A percentile compares a stretch with the other conserved stretches of the same genome.
Evolutionary conservation across 1,140 invertebrate genomes (phyloP).

Genomic region (Drosophila leontia): DNA sequence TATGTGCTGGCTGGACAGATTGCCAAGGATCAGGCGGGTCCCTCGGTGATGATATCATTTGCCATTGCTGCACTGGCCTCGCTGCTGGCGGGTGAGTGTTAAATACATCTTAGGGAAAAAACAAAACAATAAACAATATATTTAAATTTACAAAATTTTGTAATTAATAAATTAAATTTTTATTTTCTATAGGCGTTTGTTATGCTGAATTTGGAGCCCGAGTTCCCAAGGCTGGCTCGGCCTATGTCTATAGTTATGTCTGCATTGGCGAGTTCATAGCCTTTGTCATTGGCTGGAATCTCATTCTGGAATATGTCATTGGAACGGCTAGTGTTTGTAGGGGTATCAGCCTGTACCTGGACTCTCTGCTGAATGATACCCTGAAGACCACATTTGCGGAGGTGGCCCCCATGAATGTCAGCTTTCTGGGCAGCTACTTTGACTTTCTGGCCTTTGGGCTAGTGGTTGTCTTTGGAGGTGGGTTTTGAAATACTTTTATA

Average conservation of each 20-base stretch:
- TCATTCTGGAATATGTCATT: slow-evolving; percentile 95
- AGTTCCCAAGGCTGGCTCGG: slow-evolving; percentile 93
- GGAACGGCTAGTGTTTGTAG: slow-evolving; percentile 94
- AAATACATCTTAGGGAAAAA: too few relatives aligned
- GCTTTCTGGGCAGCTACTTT: slow-evolving; percentile 88
- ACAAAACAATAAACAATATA: background rate
- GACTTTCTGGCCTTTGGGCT: slow-evolving; percentile 89
- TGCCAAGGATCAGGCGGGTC: slow-evolving; percentile 91
- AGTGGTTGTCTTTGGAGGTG: slow-evolving; percentile 87
- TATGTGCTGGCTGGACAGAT: slow-evolving; percentile 95
- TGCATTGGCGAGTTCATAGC: slow-evolving; percentile 93
- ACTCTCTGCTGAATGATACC: slow-evolving; percentile 87
- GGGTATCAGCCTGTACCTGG: slow-evolving; percentile 92
- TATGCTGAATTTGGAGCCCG: slow-evolving; percentile 95
- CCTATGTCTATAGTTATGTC: slow-evolving; percentile 95
- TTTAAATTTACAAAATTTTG: too few relatives aligned
- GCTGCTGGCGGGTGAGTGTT: slow-evolving; percentile 89
- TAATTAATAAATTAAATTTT: background rate
- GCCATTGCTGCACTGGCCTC: slow-evolving; percentile 94
- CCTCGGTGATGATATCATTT: slow-evolving; percentile 93
- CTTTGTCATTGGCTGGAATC: slow-evolving; percentile 95
- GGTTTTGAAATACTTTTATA: slow-evolving; percentile 7
- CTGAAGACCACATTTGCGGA: slow-evolving; percentile 84
- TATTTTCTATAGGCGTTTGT: slow-evolving; percentile 88
- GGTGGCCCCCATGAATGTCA: slow-evolving; percentile 86